Percentiles rank a stretch among this genome's conserved stretches.
Conservation (phyloP, 1,140 invertebrate species). For the Papilio machaon region DNA sequence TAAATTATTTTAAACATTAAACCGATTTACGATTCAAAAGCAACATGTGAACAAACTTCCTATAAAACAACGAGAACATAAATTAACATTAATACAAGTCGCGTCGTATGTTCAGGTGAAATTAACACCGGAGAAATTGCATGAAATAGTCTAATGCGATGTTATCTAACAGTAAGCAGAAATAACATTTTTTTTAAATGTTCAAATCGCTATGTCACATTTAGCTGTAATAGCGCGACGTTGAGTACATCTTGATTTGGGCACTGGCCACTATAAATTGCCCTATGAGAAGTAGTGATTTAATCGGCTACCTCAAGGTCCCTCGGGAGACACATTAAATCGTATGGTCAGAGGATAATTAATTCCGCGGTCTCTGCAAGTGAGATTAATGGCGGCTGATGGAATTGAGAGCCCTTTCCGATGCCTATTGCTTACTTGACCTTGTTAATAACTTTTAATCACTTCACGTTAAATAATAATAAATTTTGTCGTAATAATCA, state of each 20-base stretch:
- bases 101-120: neutral
- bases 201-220: conserved; percentile 26
- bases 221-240: conserved; percentile 33
- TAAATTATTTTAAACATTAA: neutral
- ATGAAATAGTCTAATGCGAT: neutral
- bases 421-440: conserved; percentile 52
- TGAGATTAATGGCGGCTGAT: conserved; percentile 75
- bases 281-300: conserved; percentile 81
- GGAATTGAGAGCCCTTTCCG: conserved; percentile 73
- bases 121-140: neutral
- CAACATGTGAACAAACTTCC: no score
- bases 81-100: neutral
- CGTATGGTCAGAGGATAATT: conserved; percentile 81
- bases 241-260: conserved; percentile 45
- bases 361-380: conserved; percentile 78
- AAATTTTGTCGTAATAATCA: neutral
- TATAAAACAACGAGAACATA: neutral
- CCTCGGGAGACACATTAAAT: conserved; percentile 80
- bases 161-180: neutral
- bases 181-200: neutral
- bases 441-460: conserved; percentile 50
- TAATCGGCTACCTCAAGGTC: conserved; percentile 79
- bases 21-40: neutral
- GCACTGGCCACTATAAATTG: conserved; percentile 76
- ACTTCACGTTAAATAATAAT: conserved; percentile 37